phyloP scores from a whole-genome alignment of 2,797 vertebrate species.

The Lindbergichthys nudifrons region DNA sequence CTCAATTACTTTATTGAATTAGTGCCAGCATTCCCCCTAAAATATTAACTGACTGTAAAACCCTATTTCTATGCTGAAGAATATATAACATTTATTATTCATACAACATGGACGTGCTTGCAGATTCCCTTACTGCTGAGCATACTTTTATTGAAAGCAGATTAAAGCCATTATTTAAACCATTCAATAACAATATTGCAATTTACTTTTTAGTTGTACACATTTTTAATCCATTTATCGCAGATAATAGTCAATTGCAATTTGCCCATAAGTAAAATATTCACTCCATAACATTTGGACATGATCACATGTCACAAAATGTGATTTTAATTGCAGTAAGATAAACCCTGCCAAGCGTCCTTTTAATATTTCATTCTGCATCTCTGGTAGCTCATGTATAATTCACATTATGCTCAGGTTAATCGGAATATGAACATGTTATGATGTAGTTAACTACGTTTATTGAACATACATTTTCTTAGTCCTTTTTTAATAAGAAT shows the following conservation, averaged over 20 bases:
- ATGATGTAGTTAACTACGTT: background rate
- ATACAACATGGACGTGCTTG: conserved; percentile 28
- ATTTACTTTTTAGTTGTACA: background rate
- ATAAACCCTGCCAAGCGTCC: background rate
- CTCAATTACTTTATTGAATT: conserved; percentile 44
- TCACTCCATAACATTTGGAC: background rate
- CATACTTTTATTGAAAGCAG: conserved; percentile 11
- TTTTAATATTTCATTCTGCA: background rate
- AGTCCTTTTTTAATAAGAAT: background rate
- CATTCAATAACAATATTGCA: too few species aligned
- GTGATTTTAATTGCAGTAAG: background rate
- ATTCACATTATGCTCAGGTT: background rate
- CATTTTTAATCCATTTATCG: background rate
- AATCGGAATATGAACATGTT: background rate
- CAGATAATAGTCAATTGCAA: background rate
- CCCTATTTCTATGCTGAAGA: conserved; percentile 26
- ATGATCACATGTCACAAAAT: background rate
- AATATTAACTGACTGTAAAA: conserved; percentile 26
- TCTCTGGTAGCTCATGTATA: background rate
- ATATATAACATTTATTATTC: conserved; percentile 47
- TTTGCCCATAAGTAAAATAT: background rate
- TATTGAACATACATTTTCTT: too few species aligned
- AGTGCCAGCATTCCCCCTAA: conserved; percentile 35
- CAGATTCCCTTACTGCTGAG: conserved; percentile 10
- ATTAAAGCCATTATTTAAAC: too few species aligned